phyloP scores from a whole-genome alignment of 2,797 vertebrate genomes.

The Peromyscus melanophrys region DNA sequence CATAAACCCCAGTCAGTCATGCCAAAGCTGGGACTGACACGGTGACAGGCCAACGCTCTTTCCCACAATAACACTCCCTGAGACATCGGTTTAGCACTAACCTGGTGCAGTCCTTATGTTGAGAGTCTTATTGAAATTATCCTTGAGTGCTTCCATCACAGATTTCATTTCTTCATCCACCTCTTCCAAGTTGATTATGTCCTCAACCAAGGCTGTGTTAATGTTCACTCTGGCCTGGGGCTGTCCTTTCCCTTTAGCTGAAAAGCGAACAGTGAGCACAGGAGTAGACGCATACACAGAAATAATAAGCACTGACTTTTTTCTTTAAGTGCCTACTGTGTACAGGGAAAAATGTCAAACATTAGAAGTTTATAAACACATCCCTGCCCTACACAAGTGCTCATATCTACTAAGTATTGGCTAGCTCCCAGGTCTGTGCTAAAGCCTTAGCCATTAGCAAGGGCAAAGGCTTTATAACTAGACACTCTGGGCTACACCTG shows the following conservation, averaged over 20 bases:
- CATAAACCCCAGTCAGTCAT: not conserved
- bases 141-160: conserved; percentile 92
- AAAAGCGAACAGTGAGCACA: conserved; percentile 66
- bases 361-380: not conserved
- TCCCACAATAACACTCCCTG: not conserved
- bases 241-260: conserved; percentile 95
- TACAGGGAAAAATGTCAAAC: conserved; percentile 26
- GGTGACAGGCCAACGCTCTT: not conserved
- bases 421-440: not conserved
- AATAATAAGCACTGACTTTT: conserved; percentile 26
- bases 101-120: conserved; percentile 96
- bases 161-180: conserved; percentile 93
- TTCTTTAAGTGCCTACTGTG: not conserved
- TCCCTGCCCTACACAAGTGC: not conserved
- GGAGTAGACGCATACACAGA: conserved; percentile 32
- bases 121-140: conserved; percentile 96
- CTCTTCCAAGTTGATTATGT: conserved; percentile 95
- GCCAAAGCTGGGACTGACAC: not conserved
- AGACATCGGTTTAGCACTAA: conserved; percentile 83
- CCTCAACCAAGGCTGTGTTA: conserved; percentile 94
- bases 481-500: not conserved
- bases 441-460: not conserved
- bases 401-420: not conserved
- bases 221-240: conserved; percentile 93
- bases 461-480: not conserved